These are phyloP conservation scores for Lutraria lutraria DNA, from an alignment of 2,888 invertebrate genomes.

Conservation along the genomic window DNA sequence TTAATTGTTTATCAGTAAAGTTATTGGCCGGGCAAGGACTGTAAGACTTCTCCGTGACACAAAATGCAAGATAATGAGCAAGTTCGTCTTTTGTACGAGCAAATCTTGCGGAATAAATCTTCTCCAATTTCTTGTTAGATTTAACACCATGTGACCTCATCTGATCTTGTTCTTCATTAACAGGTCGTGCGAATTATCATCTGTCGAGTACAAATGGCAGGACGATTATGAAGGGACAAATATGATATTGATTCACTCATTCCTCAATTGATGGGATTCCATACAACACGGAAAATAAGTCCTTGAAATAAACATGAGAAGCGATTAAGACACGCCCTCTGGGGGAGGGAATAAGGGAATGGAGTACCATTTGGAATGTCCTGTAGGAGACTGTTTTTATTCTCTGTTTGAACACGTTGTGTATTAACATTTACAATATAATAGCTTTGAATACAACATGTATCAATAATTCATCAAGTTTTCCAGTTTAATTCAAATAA, in stretches of 20 bases:
- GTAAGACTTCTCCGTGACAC: constrained; percentile 59
- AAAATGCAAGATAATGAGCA: constrained; percentile 57
- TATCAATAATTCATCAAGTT: too few species aligned
- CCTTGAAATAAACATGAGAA: constrained; percentile 19
- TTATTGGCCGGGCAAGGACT: constrained; percentile 55
- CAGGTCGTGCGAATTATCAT: constrained; percentile 63
- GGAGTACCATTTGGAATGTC: background rate
- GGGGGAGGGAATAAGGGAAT: background rate
- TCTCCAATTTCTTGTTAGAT: constrained; percentile 54
- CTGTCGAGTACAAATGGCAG: constrained; percentile 30
- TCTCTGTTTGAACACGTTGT: background rate
- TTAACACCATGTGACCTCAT: constrained; percentile 63
- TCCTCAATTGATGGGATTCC: background rate
- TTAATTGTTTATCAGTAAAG: constrained; percentile 54
- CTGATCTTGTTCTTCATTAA: constrained; percentile 50
- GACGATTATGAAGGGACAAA: constrained; percentile 21
- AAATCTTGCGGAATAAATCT: constrained; percentile 59
- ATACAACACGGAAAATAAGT: background rate
- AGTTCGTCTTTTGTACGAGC: constrained; percentile 50
- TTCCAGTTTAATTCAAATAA: too few species aligned
- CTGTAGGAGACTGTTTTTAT: background rate
- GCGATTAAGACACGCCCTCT: background rate
- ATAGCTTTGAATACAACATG: too few species aligned
- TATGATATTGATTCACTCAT: constrained; percentile 21
- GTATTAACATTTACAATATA: too few species aligned